phyloP scores from a whole-genome alignment of 2,113 vertebrate species.

The Gasterosteus aculeatus region DNA sequence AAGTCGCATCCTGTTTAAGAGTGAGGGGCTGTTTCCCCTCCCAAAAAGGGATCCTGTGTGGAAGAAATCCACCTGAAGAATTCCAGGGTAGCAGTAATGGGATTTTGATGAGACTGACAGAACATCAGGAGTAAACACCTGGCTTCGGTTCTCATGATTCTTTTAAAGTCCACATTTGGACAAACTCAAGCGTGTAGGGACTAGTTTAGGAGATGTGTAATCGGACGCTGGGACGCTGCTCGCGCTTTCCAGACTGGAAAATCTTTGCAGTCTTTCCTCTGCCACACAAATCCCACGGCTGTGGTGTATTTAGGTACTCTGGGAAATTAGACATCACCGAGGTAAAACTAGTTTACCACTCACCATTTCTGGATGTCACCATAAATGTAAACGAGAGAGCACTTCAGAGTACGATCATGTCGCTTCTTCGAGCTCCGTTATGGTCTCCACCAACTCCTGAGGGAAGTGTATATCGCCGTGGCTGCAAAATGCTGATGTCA shows the following conservation, averaged over 20 bases:
- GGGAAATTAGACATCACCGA: neutral
- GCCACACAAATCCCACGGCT: conserved; percentile 16
- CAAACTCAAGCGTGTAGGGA: neutral
- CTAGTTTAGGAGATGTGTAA: conserved; percentile 28
- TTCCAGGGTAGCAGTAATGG: neutral
- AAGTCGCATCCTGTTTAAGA: conserved; percentile 9
- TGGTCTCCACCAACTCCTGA: neutral
- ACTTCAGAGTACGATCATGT: neutral
- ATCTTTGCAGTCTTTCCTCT: conserved; percentile 27
- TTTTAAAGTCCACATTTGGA: conserved; percentile 11
- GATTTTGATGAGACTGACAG: neutral
- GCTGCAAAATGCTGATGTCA: neutral
- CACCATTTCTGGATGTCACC: neutral
- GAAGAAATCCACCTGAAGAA: conserved; percentile 2
- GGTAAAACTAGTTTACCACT: neutral
- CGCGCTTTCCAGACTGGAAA: conserved; percentile 69
- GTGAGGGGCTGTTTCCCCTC: conserved; percentile 5
- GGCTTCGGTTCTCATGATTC: neutral
- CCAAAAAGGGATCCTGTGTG: conserved; percentile 24
- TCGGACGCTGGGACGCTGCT: conserved; percentile 43
- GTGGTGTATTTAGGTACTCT: conserved; percentile 1
- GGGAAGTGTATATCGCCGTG: neutral
- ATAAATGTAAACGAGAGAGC: neutral
- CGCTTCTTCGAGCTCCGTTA: neutral
- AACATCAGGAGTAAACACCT: conserved; percentile 6